phyloP scores from a whole-genome alignment of 2,113 vertebrate genomes.

The Phyllostomus hastatus region DNA sequence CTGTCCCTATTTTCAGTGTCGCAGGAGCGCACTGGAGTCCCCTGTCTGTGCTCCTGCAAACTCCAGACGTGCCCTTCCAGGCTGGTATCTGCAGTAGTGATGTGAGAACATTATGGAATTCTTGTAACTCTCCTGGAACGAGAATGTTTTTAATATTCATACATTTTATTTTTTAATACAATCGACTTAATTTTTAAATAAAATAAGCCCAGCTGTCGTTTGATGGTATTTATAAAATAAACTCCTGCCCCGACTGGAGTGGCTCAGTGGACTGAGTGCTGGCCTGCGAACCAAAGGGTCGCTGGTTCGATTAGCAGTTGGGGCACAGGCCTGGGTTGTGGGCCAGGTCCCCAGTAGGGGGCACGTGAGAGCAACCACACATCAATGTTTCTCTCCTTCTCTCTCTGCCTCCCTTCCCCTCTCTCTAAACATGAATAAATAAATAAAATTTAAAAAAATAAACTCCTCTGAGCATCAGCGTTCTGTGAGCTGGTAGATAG shows the following conservation, averaged over 20 bases:
- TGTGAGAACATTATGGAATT: neutral
- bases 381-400: no score
- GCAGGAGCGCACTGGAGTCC: neutral
- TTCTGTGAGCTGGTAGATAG: neutral
- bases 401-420: no score
- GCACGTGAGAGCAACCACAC: no score
- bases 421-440: no score
- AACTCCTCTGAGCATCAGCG: neutral
- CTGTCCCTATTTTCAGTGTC: neutral
- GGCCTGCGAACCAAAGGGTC: no score
- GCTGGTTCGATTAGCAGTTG: no score
- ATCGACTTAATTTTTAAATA: neutral
- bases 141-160: neutral
- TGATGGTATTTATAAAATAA: neutral
- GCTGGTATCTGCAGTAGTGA: neutral
- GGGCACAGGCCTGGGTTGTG: no score
- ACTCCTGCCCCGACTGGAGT: neutral
- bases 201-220: neutral
- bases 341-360: no score
- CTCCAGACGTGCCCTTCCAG: neutral
- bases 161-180: neutral
- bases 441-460: neutral
- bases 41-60: neutral
- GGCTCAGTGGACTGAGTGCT: no score
- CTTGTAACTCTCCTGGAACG: neutral